Evolutionary conservation across 2,113 vertebrate genomes (phyloP), one percentile per base, ranked within the genome.

Genomic region (Oryzias celebensis): DNA sequence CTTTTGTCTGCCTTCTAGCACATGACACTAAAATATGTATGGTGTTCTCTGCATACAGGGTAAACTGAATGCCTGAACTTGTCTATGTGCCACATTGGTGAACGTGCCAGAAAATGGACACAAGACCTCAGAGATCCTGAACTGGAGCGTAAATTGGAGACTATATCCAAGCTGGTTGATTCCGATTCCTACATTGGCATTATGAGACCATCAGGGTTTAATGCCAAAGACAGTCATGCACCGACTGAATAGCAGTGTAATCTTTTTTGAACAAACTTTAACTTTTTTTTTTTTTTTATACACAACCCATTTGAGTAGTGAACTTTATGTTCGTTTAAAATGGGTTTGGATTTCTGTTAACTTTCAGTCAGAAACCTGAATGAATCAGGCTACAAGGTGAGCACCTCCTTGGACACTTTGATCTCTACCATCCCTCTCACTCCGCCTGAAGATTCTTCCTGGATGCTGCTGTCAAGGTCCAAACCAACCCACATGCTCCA

Each of bases 151-250:
- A 95, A 97, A 83, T 95, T 96, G 91, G 95, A 98, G 84, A 97
- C 93, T 51, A 96, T 97, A 63, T 92, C 93, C 50, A 96, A 92
- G 75, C 93, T 98, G 12, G 95, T 97, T 24, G 94, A 96, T 62
- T 97, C 96, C 63, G n/a, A n/a, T n/a, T 97, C 96, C 63, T 97
- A 97, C 90, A 97, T 97, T 95, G 90, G 88, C 52, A 97, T 96
- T 57, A 94, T 96, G 96, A 96, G 80, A 94, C 92, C 28, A 90
- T 96, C 70, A 90, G 93, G 68, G 97, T 75, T 85, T 97, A 31
- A 95, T 96, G 91, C 96, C 96, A 0, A 98, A 98, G 91, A 96
- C 94, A 43, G 93, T 97, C 69, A 97, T 97, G 96, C 94, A 98
- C 78, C 92, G 96, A 58, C 94, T 97, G 92, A 94, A 97, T 78